A percentile compares a stretch with the other conserved stretches of the same genome.
phyloP scores from a whole-genome alignment of 2,888 invertebrate genomes.

The Ormyrus labotus region DNA sequence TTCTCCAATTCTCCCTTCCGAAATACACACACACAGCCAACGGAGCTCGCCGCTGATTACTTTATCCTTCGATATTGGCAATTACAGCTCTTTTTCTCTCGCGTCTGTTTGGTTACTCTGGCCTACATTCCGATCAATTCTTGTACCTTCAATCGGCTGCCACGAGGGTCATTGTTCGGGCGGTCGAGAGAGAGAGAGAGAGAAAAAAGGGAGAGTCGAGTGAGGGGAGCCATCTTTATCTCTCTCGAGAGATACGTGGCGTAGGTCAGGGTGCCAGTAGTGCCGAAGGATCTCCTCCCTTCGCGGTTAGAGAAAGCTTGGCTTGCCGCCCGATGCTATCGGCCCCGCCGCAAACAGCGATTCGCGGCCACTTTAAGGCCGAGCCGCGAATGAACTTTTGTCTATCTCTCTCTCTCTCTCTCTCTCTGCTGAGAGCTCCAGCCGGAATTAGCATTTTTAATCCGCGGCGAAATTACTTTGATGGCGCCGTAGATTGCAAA shows the following conservation, averaged over 20 bases:
- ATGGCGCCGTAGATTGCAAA: constrained; percentile 29
- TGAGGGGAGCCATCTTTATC: constrained; percentile 3
- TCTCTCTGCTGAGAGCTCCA: too few species aligned
- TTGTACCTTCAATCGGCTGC: background rate
- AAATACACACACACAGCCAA: background rate
- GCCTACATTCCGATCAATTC: background rate
- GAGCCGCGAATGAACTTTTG: constrained; percentile 47
- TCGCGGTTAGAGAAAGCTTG: constrained; percentile 48
- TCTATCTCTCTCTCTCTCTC: too few species aligned
- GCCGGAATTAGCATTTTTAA: constrained; percentile 44
- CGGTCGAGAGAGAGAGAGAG: background rate
- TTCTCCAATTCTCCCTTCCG: constrained; percentile 6
- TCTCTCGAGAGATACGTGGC: constrained; percentile 29
- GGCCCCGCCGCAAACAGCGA: constrained; percentile 70
- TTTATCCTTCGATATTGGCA: constrained; percentile 45
- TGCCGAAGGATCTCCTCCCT: constrained; percentile 60
- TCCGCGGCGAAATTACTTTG: constrained; percentile 33
- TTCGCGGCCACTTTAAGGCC: constrained; percentile 69
- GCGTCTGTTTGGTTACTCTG: constrained; percentile 16
- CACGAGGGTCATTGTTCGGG: background rate
- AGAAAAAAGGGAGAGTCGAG: constrained; percentile 8
- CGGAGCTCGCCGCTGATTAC: constrained; percentile 16
- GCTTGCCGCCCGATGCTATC: constrained; percentile 71
- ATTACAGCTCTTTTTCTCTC: constrained; percentile 5
- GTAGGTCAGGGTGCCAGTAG: constrained; percentile 64